Conservation (phyloP, 1,140 invertebrate species). For the Grapholita molesta region DNA sequence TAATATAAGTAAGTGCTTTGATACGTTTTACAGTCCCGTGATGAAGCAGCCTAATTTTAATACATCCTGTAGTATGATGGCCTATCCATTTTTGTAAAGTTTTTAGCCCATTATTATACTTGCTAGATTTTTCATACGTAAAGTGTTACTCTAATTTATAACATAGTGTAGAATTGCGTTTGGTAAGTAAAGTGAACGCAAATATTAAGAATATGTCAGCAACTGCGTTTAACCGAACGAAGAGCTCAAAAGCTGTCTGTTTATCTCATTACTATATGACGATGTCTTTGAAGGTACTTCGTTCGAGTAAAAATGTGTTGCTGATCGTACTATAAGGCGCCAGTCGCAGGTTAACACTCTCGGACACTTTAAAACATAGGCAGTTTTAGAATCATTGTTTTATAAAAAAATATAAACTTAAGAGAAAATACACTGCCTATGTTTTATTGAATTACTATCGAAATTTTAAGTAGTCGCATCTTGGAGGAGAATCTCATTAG, state of each 20-base stretch:
- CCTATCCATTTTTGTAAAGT: slow-evolving; percentile 38
- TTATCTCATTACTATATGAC: not conserved
- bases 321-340: not conserved
- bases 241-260: not conserved
- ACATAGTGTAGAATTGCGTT: slow-evolving; percentile 33
- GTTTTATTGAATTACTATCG: not conserved
- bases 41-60: slow-evolving; percentile 25
- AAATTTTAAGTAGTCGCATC: not conserved
- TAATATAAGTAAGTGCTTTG: slow-evolving; percentile 26
- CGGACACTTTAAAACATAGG: not conserved
- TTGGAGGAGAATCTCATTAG: slow-evolving; percentile 8
- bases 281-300: not conserved
- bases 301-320: not conserved
- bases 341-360: not conserved
- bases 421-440: not conserved
- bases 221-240: not conserved
- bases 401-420: not conserved
- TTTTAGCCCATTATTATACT: slow-evolving; percentile 33
- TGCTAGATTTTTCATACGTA: slow-evolving; percentile 60
- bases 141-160: slow-evolving; percentile 46
- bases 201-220: not conserved
- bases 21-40: slow-evolving; percentile 21
- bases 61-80: slow-evolving; percentile 26
- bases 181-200: not conserved
- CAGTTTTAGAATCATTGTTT: not conserved